Conservation (phyloP, 1,140 invertebrate species). For the Lerema accius region DNA sequence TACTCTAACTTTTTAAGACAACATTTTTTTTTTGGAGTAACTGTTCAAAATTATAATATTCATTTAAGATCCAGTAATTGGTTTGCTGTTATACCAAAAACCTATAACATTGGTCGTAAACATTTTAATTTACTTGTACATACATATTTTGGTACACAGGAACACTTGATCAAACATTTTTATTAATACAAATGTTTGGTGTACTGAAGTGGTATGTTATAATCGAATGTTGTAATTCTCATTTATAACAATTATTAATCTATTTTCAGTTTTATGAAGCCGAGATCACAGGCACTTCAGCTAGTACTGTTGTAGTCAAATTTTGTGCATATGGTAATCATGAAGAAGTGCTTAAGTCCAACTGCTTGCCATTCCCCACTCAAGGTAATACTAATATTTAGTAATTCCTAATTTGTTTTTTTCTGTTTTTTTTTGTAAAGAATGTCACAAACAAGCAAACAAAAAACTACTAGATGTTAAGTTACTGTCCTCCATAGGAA, state of each 20-base stretch:
- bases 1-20: too few species aligned
- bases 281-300: conserved; percentile 89
- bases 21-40: too few species aligned
- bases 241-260: background rate
- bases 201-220: conserved; percentile 22
- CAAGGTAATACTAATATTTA: conserved; percentile 59
- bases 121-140: too few species aligned
- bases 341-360: conserved; percentile 92
- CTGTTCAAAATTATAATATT: too few species aligned
- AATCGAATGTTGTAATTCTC: background rate
- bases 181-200: background rate
- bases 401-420: conserved; percentile 15
- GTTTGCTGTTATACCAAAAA: too few species aligned
- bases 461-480: too few species aligned
- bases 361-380: conserved; percentile 86
- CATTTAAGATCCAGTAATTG: too few species aligned
- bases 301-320: conserved; percentile 91
- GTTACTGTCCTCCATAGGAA: too few species aligned
- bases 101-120: too few species aligned
- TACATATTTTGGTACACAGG: too few species aligned
- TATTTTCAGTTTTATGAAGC: conserved; percentile 92
- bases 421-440: conserved; percentile 3
- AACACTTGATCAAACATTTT: background rate
- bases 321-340: conserved; percentile 95
- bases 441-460: too few species aligned